Evolutionary conservation across 2,113 vertebrate species (phyloP).

Genomic region (Leptobrachium leishanense): DNA sequence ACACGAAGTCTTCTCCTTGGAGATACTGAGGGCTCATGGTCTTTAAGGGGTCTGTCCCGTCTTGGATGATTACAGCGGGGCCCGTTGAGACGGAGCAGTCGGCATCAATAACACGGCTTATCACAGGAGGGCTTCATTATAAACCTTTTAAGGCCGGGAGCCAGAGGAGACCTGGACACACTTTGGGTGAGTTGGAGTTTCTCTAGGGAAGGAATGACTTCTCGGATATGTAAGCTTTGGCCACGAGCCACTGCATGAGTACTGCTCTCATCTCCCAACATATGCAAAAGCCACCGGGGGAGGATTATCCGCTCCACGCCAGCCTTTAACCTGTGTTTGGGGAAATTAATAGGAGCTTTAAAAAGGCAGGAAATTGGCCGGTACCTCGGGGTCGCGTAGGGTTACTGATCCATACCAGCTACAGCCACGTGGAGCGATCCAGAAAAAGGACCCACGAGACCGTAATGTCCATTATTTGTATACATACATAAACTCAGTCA

Average conservation of each 20-base stretch:
- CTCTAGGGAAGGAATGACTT: conserved; percentile 31
- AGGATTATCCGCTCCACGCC: background rate
- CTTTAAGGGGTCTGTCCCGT: background rate
- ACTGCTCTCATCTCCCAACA: conserved; percentile 1
- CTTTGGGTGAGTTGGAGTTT: conserved; percentile 24
- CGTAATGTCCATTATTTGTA: too few species aligned
- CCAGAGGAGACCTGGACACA: conserved; percentile 22
- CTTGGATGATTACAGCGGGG: conserved; percentile 10
- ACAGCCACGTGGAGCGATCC: too few species aligned
- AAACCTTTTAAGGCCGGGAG: conserved; percentile 40
- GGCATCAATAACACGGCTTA: conserved; percentile 34
- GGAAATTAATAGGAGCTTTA: background rate
- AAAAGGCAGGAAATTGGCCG: background rate
- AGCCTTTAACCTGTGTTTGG: background rate
- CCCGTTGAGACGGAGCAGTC: conserved; percentile 25
- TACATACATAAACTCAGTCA: too few species aligned
- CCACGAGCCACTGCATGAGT: conserved; percentile 22
- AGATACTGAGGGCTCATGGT: background rate
- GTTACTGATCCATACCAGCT: background rate
- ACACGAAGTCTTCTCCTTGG: background rate
- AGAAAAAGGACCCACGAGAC: too few species aligned
- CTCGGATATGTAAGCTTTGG: conserved; percentile 40
- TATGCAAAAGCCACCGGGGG: background rate
- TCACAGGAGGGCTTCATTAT: conserved; percentile 38
- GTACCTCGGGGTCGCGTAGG: background rate